These are phyloP conservation scores for Erythrocercus mccallii DNA, from an alignment of 2,113 vertebrate species.

Conservation along the genomic window DNA sequence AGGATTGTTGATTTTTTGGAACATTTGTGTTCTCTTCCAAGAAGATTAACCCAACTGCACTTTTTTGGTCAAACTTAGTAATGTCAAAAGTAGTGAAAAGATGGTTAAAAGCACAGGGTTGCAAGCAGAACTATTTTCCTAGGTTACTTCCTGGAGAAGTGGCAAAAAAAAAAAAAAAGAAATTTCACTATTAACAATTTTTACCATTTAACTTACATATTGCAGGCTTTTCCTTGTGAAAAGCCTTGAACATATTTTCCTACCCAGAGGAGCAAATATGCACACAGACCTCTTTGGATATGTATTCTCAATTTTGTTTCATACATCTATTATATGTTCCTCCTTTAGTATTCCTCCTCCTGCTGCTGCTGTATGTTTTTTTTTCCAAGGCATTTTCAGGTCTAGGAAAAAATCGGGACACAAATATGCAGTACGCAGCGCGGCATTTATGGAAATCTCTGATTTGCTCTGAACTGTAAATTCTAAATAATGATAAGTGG, in stretches of 20 bases:
- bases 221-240: not conserved
- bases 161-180: not conserved
- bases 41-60: not conserved
- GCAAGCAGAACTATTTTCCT: not conserved
- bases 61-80: not conserved
- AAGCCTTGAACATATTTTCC: not conserved
- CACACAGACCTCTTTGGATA: not conserved
- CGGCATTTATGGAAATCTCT: not conserved
- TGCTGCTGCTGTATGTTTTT: not conserved
- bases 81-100: not conserved
- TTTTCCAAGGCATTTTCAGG: not conserved
- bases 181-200: not conserved
- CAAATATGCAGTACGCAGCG: not conserved
- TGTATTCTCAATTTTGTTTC: not conserved
- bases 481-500: slow-evolving; percentile 37
- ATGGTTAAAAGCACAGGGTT: not conserved
- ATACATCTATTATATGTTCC: not conserved
- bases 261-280: not conserved
- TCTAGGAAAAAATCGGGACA: not conserved
- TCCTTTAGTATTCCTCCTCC: not conserved
- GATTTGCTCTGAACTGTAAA: slow-evolving; percentile 26
- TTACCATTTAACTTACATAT: not conserved
- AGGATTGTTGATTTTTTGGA: not conserved
- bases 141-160: not conserved
- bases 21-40: not conserved